Evolutionary conservation across 2,888 invertebrate species (phyloP).

Genomic region (Agriopis aurantiaria): DNA sequence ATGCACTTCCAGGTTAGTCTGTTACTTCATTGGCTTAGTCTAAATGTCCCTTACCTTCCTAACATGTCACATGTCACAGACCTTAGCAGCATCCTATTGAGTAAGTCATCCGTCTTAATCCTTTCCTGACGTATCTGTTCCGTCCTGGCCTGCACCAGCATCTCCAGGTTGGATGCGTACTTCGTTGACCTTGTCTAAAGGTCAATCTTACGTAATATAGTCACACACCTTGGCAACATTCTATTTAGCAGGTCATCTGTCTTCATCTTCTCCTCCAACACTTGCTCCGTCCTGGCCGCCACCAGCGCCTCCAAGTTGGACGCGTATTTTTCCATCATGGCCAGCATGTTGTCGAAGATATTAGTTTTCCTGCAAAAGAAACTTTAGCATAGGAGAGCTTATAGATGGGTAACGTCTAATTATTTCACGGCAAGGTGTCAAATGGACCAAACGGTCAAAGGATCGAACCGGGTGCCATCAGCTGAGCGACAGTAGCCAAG

Average conservation of each 20-base stretch:
- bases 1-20: no score
- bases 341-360: constrained; percentile 95
- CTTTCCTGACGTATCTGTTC: constrained; percentile 60
- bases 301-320: constrained; percentile 94
- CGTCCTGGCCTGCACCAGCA: no score
- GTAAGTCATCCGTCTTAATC: no score
- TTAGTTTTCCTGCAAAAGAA: constrained; percentile 89
- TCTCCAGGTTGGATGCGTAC: no score
- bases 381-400: neutral
- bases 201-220: no score
- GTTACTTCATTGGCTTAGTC: no score
- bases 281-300: constrained; percentile 92
- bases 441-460: no score
- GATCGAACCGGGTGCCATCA: no score
- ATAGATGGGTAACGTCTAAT: neutral
- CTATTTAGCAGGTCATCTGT: constrained; percentile 93
- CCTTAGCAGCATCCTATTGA: constrained; percentile 79
- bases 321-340: constrained; percentile 96
- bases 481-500: no score
- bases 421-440: no score
- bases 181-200: no score
- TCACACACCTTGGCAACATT: constrained; percentile 92
- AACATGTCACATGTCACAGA: constrained; percentile 54
- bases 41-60: no score
- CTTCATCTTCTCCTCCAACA: constrained; percentile 93